Evolutionary conservation across 2,888 invertebrate species (phyloP), one percentile per base, ranked within the genome.

Genomic region (Meganola albula): DNA sequence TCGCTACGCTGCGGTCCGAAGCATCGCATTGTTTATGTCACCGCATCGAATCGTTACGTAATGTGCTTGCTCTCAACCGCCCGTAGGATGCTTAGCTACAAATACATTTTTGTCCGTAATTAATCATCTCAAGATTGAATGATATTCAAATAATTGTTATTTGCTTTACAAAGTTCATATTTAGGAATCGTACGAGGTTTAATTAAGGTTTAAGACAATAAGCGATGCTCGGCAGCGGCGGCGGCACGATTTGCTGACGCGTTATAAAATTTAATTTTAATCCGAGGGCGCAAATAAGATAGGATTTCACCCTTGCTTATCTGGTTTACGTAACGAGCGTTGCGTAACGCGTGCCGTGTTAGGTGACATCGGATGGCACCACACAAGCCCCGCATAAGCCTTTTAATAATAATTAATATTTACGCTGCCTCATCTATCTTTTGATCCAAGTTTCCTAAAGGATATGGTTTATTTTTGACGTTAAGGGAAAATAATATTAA

Each of bases 211-310:
- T 67, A 54, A 72, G 58, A 76, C 75, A 76, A 76, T 71, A 67
- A 63, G 58, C 60, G 63, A 37, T 64, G 53, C n/a, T n/a, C n/a
- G n/a, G n/a, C 54, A 47, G 60, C 55, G 53, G 55, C 50, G 44
- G 58, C 58, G 57, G 56, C 47, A 54, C 65, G 70, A 71, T 72
- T 67, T 65, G 59, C 65, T 65, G 68, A 72, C 66, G 67, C 65
- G 67, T 72, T 76, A 74, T 74, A 76, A 80, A 80, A 82, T 79
- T 77, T 75, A 83, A 83, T 78, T 79, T 78, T 72, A 80, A 79
- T 76, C 76, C 67, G 63, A 59, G 73, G 71, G 70, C 56, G 72
- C 70, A 74, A 80, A 78, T 76, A 74, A 76, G 72, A 75, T 77
- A 73, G 74, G 69, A 79, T 79, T 78, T 74, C 75, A 73, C 69